Evolutionary conservation across 2,888 invertebrate species (phyloP), one percentile per base, ranked within the genome.

Genomic region (Temnothorax unifasciatus): DNA sequence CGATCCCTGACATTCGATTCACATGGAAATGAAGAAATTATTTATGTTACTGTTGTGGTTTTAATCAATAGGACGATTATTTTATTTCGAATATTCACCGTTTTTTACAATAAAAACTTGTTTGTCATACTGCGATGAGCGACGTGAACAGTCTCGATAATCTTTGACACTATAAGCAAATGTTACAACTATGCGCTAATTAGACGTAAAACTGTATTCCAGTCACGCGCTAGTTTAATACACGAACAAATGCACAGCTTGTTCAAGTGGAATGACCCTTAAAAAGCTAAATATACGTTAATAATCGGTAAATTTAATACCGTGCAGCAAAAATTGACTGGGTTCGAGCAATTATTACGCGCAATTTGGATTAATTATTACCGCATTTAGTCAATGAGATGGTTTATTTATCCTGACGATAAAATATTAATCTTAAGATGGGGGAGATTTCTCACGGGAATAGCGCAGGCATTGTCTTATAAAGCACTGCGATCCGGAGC

Each of bases 101-200:
- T 34, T 34, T 57, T 82, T 38, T 18, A 21, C 4, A 38, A 34
- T 0, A 21, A 50, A 52, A 69, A 41, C 21, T 25, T 83, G 18
- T 15, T 52, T 41, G 15, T 3, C 41, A 38, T 18, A 50, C 4
- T 54, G 3, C 21, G 3, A 59, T 50, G 79, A 64, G 25, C 77
- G 1, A 79, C 11, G 29, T 29, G 2, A n/a, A 29, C 13, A 41
- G 4, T n/a, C 15, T 15, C 8, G 5, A 5, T 21, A 21, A 71
- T 50, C 3, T 52, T 52, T 29, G 2, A 1, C 47, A 6, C 3
- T 21, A 13, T 41, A 11, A 64, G 18, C 18, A 75, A 89, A 29
- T 85, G 74, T 64, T 71, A 69, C 34, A 84, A 89, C 74, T 83
- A 85, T 38, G 5, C 13, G 13, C 59, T 50, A 84, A 71, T 41